Evolutionary conservation across 2,113 vertebrate genomes (phyloP).

Genomic region (Sinosuthora webbiana): DNA sequence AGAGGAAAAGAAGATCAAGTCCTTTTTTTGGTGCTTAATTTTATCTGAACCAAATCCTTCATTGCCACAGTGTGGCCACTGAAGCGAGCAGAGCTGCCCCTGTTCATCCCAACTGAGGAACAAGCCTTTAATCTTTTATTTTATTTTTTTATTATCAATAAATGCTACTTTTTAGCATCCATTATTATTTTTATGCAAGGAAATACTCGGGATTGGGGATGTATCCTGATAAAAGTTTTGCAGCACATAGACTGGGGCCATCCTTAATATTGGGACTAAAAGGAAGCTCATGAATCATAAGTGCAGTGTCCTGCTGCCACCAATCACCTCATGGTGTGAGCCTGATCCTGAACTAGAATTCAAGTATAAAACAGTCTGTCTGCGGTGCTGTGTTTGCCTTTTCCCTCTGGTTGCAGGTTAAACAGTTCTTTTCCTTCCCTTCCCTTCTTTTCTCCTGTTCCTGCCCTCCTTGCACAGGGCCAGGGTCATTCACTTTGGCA

Average conservation of each 20-base stretch:
- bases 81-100: background rate
- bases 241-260: background rate
- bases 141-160: too few species aligned
- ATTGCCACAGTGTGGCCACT: background rate
- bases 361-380: background rate
- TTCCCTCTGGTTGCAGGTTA: background rate
- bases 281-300: background rate
- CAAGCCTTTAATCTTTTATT: background rate
- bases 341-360: background rate
- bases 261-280: background rate
- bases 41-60: background rate
- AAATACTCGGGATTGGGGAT: background rate
- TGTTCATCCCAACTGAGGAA: background rate
- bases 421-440: background rate
- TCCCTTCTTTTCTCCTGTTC: background rate
- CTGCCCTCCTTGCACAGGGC: background rate
- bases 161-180: background rate
- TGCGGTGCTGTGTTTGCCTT: background rate
- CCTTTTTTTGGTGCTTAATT: background rate
- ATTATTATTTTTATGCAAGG: background rate
- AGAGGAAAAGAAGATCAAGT: background rate
- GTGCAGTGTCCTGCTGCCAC: background rate
- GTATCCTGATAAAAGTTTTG: background rate
- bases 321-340: background rate
- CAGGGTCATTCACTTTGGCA: accelerated